Percentiles rank a stretch among this genome's conserved stretches.
phyloP scores from a whole-genome alignment of 2,797 vertebrate species.

The Cryptoblepharus egeriae region DNA sequence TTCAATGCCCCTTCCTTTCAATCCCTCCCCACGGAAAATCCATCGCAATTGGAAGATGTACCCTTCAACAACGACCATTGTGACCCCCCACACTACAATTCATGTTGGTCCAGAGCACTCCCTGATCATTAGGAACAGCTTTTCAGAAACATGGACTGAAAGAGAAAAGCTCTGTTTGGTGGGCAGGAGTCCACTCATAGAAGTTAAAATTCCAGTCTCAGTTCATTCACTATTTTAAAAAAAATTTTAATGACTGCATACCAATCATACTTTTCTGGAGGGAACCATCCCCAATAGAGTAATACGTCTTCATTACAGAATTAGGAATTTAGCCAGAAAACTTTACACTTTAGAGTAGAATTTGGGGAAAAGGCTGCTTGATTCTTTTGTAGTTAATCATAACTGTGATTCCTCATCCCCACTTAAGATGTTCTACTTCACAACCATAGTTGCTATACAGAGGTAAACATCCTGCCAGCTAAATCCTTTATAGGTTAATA shows the following conservation, averaged over 20 bases:
- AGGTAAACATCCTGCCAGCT: constrained; percentile 21
- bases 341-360: background rate
- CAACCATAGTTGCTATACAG: background rate
- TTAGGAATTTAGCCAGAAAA: background rate
- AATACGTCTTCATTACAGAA: background rate
- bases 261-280: background rate
- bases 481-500: constrained; percentile 13
- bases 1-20: no score
- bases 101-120: background rate
- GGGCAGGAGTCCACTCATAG: background rate
- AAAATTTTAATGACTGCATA: background rate
- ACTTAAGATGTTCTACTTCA: background rate
- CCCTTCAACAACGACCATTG: background rate
- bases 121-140: background rate
- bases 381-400: constrained; percentile 1
- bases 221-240: no score
- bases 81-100: background rate
- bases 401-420: background rate
- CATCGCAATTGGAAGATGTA: no score
- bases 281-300: background rate
- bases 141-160: background rate
- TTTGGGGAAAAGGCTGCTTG: background rate
- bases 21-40: no score
- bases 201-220: background rate
- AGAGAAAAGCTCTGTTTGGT: background rate